Evolutionary conservation across 2,888 invertebrate species (phyloP).

Genomic region (Sphaerophoria taeniata): DNA sequence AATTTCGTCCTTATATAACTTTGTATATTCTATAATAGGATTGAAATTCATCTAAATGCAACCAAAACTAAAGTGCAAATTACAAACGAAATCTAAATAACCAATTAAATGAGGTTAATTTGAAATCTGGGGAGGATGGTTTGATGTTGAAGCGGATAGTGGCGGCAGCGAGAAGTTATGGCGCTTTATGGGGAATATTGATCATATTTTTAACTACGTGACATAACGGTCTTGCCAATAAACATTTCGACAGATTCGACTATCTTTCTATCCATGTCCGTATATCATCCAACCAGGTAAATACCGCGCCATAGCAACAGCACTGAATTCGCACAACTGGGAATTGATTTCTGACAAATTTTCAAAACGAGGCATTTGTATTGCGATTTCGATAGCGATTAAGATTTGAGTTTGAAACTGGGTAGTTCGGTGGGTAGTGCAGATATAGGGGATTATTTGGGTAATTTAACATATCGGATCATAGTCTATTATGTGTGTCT

Average conservation of each 20-base stretch:
- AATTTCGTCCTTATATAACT: slow-evolving; percentile 27
- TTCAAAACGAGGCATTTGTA: slow-evolving; percentile 23
- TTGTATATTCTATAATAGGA: slow-evolving; percentile 42
- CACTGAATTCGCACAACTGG: slow-evolving; percentile 5
- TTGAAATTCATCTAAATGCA: slow-evolving; percentile 45
- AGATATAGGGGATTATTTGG: slow-evolving; percentile 38
- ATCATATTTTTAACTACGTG: slow-evolving; percentile 37
- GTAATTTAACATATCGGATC: slow-evolving; percentile 58
- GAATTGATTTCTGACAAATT: slow-evolving; percentile 57
- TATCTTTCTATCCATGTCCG: neutral
- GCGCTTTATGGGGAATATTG: neutral
- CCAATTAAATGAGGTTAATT: slow-evolving; percentile 68
- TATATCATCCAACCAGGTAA: neutral
- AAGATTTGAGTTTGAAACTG: neutral
- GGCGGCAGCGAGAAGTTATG: neutral
- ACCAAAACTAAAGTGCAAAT: slow-evolving; percentile 19
- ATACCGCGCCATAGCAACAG: neutral
- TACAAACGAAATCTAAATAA: slow-evolving; percentile 65
- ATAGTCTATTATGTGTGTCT: slow-evolving; percentile 47
- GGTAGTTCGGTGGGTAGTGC: too few relatives aligned
- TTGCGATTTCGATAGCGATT: slow-evolving; percentile 36
- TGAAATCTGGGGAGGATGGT: slow-evolving; percentile 48
- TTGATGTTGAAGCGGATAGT: neutral
- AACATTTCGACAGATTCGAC: slow-evolving; percentile 21
- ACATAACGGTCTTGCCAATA: slow-evolving; percentile 23